phyloP scores from a whole-genome alignment of 1,140 invertebrate genomes.

The Stratiolaelaps scimitus region DNA sequence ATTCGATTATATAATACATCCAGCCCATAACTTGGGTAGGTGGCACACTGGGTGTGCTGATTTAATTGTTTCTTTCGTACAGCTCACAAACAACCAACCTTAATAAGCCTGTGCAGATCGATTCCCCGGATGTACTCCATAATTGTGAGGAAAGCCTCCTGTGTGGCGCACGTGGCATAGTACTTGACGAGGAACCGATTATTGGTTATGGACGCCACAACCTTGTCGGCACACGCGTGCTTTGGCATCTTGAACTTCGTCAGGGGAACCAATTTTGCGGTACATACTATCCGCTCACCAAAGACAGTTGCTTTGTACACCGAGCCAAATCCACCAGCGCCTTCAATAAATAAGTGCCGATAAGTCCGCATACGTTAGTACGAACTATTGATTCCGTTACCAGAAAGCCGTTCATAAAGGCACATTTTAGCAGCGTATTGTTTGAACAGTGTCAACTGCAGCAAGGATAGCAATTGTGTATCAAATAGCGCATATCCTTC shows the following conservation, averaged over 20 bases:
- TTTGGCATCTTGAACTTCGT: constrained; percentile 14
- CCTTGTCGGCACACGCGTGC: constrained; percentile 18
- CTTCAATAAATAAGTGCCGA: neutral
- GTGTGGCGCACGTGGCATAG: neutral
- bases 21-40: too few species aligned
- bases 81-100: too few species aligned
- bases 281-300: neutral
- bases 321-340: constrained; percentile 2
- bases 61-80: too few species aligned
- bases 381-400: too few species aligned
- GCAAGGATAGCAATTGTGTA: too few species aligned
- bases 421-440: too few species aligned
- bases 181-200: constrained; percentile 1
- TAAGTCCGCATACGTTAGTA: too few species aligned
- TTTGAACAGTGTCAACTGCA: too few species aligned
- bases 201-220: constrained; percentile 4
- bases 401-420: too few species aligned
- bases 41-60: too few species aligned
- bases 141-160: constrained; percentile 14
- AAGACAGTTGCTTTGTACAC: neutral
- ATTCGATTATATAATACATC: too few species aligned
- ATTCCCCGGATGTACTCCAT: constrained; percentile 9
- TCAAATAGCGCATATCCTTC: too few species aligned
- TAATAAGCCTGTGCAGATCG: neutral
- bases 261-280: neutral